Evolutionary conservation across 2,113 vertebrate species (phyloP).

Genomic region (Hirundichthys speculiger): DNA sequence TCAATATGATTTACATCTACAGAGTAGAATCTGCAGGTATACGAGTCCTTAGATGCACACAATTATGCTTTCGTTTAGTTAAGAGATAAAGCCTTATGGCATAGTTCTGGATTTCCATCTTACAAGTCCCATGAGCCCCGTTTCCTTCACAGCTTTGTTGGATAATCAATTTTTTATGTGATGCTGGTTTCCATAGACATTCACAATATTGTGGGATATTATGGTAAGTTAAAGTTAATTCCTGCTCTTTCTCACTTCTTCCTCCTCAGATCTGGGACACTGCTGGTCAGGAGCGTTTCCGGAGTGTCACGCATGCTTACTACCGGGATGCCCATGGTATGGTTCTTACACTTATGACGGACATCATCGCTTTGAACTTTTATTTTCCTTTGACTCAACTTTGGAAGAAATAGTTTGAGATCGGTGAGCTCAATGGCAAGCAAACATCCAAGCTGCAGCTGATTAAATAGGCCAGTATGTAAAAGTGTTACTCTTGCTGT

Average conservation of each 20-base stretch:
- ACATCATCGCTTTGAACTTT: background rate
- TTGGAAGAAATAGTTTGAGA: too few relatives aligned
- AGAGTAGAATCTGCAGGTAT: too few relatives aligned
- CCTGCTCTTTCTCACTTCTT: constrained; percentile 4
- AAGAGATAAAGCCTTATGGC: too few relatives aligned
- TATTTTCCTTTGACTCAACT: background rate
- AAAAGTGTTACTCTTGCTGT: too few relatives aligned
- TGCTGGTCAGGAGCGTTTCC: constrained; percentile 91
- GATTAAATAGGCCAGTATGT: too few relatives aligned
- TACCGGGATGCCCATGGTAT: constrained; percentile 93
- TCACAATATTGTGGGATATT: background rate
- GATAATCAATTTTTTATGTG: background rate
- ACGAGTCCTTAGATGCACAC: too few relatives aligned
- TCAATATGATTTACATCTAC: too few relatives aligned
- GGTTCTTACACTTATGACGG: constrained; percentile 35
- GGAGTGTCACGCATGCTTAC: constrained; percentile 94
- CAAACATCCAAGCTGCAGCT: too few relatives aligned
- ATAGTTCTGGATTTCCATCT: too few relatives aligned
- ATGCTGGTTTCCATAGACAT: background rate
- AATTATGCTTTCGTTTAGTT: too few relatives aligned
- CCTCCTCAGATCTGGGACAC: constrained; percentile 90
- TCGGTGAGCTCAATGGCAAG: too few relatives aligned
- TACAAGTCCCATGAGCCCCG: too few relatives aligned
- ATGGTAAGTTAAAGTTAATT: background rate
- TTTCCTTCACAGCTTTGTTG: background rate